Conservation (phyloP, 1,140 invertebrate genomes). For the Steinernema khuongi region DNA sequence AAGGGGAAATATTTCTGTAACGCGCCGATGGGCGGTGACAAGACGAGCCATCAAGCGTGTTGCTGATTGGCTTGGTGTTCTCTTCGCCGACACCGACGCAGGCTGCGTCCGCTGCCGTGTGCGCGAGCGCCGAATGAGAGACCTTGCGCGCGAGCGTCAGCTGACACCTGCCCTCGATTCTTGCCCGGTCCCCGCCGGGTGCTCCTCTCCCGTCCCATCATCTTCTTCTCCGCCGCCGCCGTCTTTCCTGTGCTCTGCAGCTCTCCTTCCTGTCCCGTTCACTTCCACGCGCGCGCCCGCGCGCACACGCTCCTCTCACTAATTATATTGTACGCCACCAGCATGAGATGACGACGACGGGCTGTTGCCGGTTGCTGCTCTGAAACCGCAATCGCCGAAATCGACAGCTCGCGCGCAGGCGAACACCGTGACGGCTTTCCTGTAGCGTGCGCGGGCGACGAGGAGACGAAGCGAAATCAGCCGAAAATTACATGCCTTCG, state of each 20-base stretch:
- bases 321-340: constrained; percentile 10
- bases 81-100: constrained; percentile 10
- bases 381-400: constrained; percentile 11
- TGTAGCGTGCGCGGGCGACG: background rate
- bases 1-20: constrained; percentile 17
- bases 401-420: background rate
- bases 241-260: background rate
- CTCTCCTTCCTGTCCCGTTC: constrained; percentile 6
- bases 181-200: constrained; percentile 20
- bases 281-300: constrained; percentile 6
- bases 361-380: background rate
- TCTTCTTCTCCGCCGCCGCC: background rate
- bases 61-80: constrained; percentile 16
- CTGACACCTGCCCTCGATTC: constrained; percentile 15
- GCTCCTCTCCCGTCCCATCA: constrained; percentile 22
- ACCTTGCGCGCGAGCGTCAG: constrained; percentile 16
- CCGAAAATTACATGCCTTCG: background rate
- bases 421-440: background rate
- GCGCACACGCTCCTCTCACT: background rate
- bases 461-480: background rate
- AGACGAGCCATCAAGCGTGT: constrained; percentile 16
- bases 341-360: background rate
- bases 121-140: background rate
- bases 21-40: constrained; percentile 14
- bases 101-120: constrained; percentile 4